These are phyloP conservation scores for Pipistrellus pygmaeus DNA, from an alignment of 2,797 vertebrate genomes.

Conservation along the genomic window DNA sequence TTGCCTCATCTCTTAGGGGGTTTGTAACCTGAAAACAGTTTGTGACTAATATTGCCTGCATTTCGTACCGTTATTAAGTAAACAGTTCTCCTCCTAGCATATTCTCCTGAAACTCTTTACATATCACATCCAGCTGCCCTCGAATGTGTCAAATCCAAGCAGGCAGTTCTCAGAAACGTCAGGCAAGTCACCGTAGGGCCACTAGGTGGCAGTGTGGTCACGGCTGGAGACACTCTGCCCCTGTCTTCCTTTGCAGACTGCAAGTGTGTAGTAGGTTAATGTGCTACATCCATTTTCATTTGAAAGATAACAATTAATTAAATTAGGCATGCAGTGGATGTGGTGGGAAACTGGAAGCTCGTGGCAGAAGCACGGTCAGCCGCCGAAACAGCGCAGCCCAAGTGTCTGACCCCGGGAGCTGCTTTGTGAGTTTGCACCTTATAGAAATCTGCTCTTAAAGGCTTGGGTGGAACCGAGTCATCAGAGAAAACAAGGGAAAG, in stretches of 20 bases:
- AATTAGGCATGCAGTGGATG: not conserved
- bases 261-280: not conserved
- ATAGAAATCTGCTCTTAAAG: no score
- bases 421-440: not conserved
- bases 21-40: not conserved
- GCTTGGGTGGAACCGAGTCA: fast-evolving
- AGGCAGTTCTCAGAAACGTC: fast-evolving
- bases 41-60: not conserved
- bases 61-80: fast-evolving
- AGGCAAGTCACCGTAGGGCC: fast-evolving
- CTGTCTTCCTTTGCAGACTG: not conserved
- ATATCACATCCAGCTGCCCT: fast-evolving
- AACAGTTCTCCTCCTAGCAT: fast-evolving
- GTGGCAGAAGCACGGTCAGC: fast-evolving
- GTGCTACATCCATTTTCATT: not conserved
- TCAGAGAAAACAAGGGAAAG: not conserved
- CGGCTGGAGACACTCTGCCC: fast-evolving
- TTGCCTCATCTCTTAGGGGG: not conserved
- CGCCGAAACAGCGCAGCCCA: fast-evolving
- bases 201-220: conserved; percentile 63
- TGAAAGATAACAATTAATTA: not conserved
- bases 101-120: fast-evolving
- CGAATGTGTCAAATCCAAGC: fast-evolving
- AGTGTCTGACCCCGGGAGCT: fast-evolving
- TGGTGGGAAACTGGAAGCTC: not conserved